A percentile compares a stretch with the other conserved stretches of the same genome.
phyloP scores from a whole-genome alignment of 2,797 vertebrate genomes.

The Oreortyx pictus region DNA sequence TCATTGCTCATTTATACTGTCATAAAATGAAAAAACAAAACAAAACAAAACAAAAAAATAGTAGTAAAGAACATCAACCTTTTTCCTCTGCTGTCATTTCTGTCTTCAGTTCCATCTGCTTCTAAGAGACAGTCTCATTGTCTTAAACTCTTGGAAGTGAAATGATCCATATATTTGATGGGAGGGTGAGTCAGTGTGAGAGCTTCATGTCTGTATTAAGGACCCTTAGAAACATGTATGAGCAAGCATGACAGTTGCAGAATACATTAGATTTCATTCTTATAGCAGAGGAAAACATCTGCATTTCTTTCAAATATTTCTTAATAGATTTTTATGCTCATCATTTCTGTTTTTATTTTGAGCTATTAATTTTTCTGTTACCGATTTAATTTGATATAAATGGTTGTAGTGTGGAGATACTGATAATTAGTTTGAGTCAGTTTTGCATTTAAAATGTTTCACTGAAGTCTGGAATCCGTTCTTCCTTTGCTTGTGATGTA shows the following conservation, averaged over 20 bases:
- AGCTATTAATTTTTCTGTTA: neutral
- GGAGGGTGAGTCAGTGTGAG: neutral
- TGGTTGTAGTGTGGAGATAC: neutral
- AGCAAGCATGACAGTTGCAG: neutral
- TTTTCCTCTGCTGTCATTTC: neutral
- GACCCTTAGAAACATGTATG: neutral
- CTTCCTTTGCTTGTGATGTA: neutral
- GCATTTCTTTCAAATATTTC: neutral
- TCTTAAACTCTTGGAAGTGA: conserved; percentile 10
- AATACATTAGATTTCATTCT: neutral
- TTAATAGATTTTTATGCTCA: neutral
- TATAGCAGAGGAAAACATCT: neutral
- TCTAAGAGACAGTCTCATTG: neutral
- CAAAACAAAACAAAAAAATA: neutral
- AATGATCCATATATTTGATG: neutral
- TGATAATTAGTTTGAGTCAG: neutral
- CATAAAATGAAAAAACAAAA: neutral
- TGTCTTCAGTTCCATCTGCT: neutral
- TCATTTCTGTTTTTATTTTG: neutral
- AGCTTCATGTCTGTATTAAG: neutral
- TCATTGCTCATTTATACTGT: neutral
- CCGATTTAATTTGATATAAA: neutral
- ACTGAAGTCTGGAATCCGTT: neutral
- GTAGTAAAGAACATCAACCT: neutral
- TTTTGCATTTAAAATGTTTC: neutral